phyloP scores from a whole-genome alignment of 2,888 invertebrate genomes.

The Conistra vaccinii region DNA sequence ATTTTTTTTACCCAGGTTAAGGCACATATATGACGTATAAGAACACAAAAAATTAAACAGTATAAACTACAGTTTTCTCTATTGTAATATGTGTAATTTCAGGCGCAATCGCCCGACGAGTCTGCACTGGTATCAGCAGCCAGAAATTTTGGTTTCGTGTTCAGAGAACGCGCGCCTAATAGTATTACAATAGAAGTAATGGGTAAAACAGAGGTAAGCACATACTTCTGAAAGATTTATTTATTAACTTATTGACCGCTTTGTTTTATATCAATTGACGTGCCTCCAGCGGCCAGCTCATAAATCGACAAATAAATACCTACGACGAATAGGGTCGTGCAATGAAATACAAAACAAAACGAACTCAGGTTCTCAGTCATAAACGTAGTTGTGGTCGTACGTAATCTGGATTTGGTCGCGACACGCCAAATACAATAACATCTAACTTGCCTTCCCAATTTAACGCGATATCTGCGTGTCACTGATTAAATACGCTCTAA shows the following conservation, averaged over 20 bases:
- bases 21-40: not conserved
- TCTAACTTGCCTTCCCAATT: too few relatives aligned
- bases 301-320: too few relatives aligned
- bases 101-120: slow-evolving; percentile 99
- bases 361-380: too few relatives aligned
- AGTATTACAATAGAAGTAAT: slow-evolving; percentile 97
- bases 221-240: not conserved
- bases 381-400: too few relatives aligned
- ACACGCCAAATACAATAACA: too few relatives aligned
- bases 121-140: slow-evolving; percentile 99
- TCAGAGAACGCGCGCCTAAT: slow-evolving; percentile 97
- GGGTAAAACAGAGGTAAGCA: slow-evolving; percentile 93
- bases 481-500: too few relatives aligned
- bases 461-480: too few relatives aligned
- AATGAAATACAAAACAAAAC: too few relatives aligned
- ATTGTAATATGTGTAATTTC: slow-evolving; percentile 65
- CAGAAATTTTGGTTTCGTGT: slow-evolving; percentile 99
- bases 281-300: too few relatives aligned
- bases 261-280: too few relatives aligned
- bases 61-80: not conserved
- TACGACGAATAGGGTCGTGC: too few relatives aligned
- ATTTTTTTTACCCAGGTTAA: not conserved
- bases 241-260: not conserved
- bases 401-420: too few relatives aligned
- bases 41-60: not conserved